These are phyloP conservation scores for Phalera bucephala DNA, from an alignment of 2,888 invertebrate genomes.

Conservation along the genomic window DNA sequence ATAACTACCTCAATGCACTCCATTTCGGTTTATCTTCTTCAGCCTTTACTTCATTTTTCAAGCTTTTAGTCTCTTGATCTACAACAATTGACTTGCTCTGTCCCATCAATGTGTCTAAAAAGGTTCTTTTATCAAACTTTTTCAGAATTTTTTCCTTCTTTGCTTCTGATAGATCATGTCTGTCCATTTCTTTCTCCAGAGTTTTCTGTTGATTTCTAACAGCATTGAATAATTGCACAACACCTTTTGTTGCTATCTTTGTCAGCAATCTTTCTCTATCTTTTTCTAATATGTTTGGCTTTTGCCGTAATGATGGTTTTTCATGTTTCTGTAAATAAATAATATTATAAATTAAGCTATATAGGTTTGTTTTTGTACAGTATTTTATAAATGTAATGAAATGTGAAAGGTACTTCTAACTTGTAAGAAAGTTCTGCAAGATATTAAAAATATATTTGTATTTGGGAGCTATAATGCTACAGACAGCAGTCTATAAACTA, in stretches of 20 bases:
- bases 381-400: not conserved
- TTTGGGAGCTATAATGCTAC: no score
- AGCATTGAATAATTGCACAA: conserved; percentile 96
- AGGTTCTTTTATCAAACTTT: conserved; percentile 89
- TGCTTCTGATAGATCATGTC: conserved; percentile 89
- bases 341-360: conserved; percentile 2
- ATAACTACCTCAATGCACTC: conserved; percentile 82
- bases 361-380: not conserved
- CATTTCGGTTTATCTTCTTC: conserved; percentile 78
- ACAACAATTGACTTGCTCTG: conserved; percentile 82
- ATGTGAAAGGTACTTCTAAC: not conserved
- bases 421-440: no score
- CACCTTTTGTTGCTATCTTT: conserved; percentile 95
- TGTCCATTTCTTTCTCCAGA: conserved; percentile 86
- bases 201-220: conserved; percentile 93
- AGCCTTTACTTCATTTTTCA: conserved; percentile 66
- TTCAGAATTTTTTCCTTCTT: conserved; percentile 90
- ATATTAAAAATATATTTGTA: no score
- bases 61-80: conserved; percentile 60
- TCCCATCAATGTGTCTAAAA: conserved; percentile 91
- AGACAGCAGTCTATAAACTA: no score
- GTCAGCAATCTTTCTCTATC: conserved; percentile 89
- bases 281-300: conserved; percentile 89
- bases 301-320: conserved; percentile 86
- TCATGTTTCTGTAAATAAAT: conserved; percentile 81